phyloP scores from a whole-genome alignment of 2,113 vertebrate species.

The Fulica atra region DNA sequence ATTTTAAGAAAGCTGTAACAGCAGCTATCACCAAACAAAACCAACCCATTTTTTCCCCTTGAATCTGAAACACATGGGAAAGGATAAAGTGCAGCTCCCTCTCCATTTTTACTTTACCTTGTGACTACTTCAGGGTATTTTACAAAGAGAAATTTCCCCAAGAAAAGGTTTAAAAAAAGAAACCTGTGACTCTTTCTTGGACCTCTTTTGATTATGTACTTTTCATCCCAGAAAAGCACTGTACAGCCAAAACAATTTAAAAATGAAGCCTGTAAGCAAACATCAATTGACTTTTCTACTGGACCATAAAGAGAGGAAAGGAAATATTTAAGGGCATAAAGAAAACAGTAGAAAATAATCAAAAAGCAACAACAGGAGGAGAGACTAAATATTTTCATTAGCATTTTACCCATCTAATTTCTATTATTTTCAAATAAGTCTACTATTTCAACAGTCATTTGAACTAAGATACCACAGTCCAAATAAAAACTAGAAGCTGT shows the following conservation, averaged over 20 bases:
- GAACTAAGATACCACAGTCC: neutral
- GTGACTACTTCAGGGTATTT: neutral
- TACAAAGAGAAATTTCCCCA: neutral
- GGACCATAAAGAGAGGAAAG: neutral
- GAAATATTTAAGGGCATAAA: neutral
- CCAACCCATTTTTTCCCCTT: neutral
- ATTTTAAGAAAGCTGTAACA: neutral
- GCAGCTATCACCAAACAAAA: neutral
- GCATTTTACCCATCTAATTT: neutral
- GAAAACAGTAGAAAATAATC: neutral
- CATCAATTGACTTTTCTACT: neutral
- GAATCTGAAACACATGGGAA: neutral
- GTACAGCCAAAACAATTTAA: neutral
- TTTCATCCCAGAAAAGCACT: neutral
- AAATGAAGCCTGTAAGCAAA: neutral
- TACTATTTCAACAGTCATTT: neutral
- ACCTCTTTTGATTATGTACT: neutral
- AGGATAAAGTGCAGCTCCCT: neutral
- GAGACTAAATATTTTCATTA: neutral
- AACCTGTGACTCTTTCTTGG: neutral
- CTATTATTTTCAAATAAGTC: neutral
- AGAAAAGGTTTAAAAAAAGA: neutral
- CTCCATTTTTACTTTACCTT: neutral
- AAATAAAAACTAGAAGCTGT: neutral
- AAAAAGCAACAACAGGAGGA: neutral